Conservation (phyloP, 2,888 invertebrate genomes). For the Omphaloscelis lunosa region DNA sequence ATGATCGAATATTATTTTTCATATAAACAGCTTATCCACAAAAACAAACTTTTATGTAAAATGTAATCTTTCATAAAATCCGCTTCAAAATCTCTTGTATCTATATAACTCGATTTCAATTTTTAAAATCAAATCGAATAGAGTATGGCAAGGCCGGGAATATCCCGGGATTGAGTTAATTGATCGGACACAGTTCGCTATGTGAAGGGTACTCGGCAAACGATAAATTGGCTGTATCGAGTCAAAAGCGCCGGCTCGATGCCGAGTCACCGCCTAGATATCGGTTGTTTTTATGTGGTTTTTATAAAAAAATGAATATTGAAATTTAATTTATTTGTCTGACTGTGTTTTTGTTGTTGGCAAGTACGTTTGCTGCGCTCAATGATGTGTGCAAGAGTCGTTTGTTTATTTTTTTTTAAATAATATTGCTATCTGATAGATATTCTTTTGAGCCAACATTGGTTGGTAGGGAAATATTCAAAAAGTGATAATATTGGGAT, state of each 20-base stretch:
- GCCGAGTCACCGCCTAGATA: slow-evolving; percentile 45
- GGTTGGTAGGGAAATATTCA: not conserved
- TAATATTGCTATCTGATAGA: not conserved
- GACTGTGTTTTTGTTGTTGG: slow-evolving; percentile 29
- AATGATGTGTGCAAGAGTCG: slow-evolving; percentile 6
- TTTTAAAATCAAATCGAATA: slow-evolving; percentile 66
- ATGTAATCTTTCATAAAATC: slow-evolving; percentile 42
- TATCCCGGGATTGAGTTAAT: slow-evolving; percentile 69
- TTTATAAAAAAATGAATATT: slow-evolving; percentile 46
- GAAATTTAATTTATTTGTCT: slow-evolving; percentile 61
- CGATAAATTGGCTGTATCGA: slow-evolving; percentile 69
- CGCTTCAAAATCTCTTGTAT: slow-evolving; percentile 36
- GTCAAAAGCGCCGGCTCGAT: slow-evolving; percentile 57
- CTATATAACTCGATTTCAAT: slow-evolving; percentile 56
- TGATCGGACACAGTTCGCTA: slow-evolving; percentile 68
- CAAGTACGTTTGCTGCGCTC: slow-evolving; percentile 19
- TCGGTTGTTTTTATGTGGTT: slow-evolving; percentile 52
- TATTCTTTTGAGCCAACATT: not conserved
- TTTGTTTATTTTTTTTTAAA: not conserved
- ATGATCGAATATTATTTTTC: not conserved
- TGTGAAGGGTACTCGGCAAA: slow-evolving; percentile 63
- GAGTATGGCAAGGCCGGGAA: slow-evolving; percentile 57
- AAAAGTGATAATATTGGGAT: not conserved
- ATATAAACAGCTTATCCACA: not conserved
- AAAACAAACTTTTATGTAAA: slow-evolving; percentile 15